These are phyloP conservation scores for Acanthoscelides obtectus DNA, from an alignment of 2,888 invertebrate genomes.

Conservation along the genomic window DNA sequence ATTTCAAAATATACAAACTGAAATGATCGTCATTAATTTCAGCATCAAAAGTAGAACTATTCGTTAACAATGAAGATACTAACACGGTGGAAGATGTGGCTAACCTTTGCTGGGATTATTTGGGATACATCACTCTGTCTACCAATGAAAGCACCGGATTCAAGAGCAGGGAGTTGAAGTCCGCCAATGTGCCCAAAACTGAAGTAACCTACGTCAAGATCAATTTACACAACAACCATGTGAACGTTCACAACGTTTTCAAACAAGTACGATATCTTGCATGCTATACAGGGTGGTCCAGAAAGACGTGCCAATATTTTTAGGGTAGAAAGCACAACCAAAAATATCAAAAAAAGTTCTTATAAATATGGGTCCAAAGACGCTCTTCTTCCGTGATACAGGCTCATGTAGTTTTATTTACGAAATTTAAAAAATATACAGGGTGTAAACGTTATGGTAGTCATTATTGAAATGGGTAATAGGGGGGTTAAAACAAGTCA, in stretches of 20 bases:
- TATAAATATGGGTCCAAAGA: too few species aligned
- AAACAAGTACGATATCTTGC: constrained; percentile 64
- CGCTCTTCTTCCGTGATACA: too few species aligned
- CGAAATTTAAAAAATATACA: too few species aligned
- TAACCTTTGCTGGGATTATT: constrained; percentile 41
- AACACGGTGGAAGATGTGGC: constrained; percentile 34
- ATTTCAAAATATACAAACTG: too few species aligned
- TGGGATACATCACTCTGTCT: constrained; percentile 71
- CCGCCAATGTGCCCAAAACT: constrained; percentile 70
- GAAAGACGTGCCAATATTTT: too few species aligned
- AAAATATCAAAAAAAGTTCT: too few species aligned
- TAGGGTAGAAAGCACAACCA: too few species aligned
- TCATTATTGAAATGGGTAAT: too few species aligned
- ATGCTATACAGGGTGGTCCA: too few species aligned
- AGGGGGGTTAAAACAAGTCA: too few species aligned
- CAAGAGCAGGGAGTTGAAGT: constrained; percentile 78
- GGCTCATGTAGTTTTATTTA: too few species aligned
- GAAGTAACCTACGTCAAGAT: constrained; percentile 77
- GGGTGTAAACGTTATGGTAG: too few species aligned
- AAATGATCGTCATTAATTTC: constrained; percentile 28
- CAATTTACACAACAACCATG: constrained; percentile 77
- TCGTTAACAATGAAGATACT: constrained; percentile 41
- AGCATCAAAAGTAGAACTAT: constrained; percentile 45
- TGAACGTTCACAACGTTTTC: constrained; percentile 71
- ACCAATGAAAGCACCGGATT: constrained; percentile 75